Evolutionary conservation across 1,140 invertebrate species (phyloP), one percentile per base, ranked within the genome.

Genomic region (Magallana ariakensis): DNA sequence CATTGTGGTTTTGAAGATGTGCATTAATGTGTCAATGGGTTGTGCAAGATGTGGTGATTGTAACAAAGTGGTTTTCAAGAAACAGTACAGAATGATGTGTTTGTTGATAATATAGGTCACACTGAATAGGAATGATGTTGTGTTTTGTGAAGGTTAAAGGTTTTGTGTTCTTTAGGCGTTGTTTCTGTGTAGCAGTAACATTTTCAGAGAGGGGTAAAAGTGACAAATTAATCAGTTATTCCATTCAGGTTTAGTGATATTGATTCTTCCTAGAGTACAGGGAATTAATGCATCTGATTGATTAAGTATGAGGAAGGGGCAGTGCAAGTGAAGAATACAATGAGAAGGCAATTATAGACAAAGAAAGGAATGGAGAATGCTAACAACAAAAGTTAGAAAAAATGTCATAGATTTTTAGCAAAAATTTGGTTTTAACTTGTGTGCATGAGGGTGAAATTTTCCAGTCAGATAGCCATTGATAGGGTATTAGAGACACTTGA

Each of bases 221-320:
- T 75, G 66, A 26, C 15, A 26, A 75, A 75, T 75, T 75, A 75
- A 75, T 75, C 66, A 75, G 66, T 75, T 75, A 75, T 75, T 22
- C 66, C 66, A 19, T 75, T 75, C 66, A 75, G 22, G 66, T 75
- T 75, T 70, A 26, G 33, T 26, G 66, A 75, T 75, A 75, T 75
- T 75, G 66, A 75, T 75, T 75, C 66, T 11, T 70, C 33, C 11
- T 22, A 75, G 22, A 26, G 26, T 11, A 19, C 13, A 13, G 7
- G 66, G 66, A 75, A 13, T 11, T 75, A 11, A 19, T 75, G 22
- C 22, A 22, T 75, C 66, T 13, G 26, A 75, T 75, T 75, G 66
- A 75, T 75, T 75, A 75, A 2, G 33, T 46, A 75, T 75, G 33
- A 75, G 22, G 66, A 26, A 46, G 22, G 10, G 22, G 13, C 33